These are phyloP conservation scores for Rhabdomys dilectus DNA, from an alignment of 2,113 vertebrate genomes.

Conservation along the genomic window DNA sequence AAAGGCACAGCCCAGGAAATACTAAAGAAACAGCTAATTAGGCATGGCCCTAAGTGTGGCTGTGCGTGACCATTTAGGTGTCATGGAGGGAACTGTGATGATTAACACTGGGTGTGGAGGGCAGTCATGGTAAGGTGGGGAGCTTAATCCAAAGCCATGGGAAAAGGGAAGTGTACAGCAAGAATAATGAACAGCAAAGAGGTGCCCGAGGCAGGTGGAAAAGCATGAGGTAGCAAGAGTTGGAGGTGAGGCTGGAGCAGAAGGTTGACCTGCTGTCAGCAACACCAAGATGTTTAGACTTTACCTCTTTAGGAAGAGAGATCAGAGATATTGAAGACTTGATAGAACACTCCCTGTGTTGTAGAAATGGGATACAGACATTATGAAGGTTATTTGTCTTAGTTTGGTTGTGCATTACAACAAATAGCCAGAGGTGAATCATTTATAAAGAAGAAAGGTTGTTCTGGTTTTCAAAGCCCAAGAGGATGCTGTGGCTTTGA, in stretches of 20 bases:
- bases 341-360: background rate
- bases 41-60: no score
- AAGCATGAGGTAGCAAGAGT: fast-evolving
- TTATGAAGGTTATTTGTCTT: background rate
- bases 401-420: background rate
- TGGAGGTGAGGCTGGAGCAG: background rate
- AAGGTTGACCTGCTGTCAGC: background rate
- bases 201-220: background rate
- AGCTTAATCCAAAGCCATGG: background rate
- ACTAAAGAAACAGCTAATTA: background rate
- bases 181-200: background rate
- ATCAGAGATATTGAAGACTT: background rate
- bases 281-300: background rate
- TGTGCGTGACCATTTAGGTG: background rate
- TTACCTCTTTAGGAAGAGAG: background rate
- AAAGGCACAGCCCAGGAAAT: background rate
- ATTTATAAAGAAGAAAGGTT: background rate
- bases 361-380: background rate
- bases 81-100: background rate
- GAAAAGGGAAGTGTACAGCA: background rate
- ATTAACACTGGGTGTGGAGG: background rate
- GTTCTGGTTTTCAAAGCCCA: no score
- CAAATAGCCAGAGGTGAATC: background rate
- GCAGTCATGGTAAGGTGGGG: background rate
- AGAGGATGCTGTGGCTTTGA: background rate